Conservation (phyloP, 2,113 vertebrate species). For the Lontra canadensis region DNA sequence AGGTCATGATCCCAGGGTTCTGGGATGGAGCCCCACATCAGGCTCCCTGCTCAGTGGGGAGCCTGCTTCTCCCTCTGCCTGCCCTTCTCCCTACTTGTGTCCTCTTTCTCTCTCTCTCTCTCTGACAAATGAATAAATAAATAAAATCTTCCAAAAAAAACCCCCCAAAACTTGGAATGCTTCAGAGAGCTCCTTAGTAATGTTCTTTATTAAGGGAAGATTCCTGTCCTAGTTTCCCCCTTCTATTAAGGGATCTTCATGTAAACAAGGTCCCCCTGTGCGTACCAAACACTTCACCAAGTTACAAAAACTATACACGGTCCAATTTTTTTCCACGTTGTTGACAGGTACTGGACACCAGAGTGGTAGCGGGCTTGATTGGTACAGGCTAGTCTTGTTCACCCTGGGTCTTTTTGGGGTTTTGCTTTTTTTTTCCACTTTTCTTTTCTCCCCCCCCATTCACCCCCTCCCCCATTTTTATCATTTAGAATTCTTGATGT, state of each 20-base stretch:
- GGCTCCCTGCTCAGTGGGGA: too few relatives aligned
- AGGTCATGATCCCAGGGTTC: too few relatives aligned
- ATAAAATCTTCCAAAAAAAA: not conserved
- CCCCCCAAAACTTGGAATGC: too few relatives aligned
- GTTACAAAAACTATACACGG: not conserved
- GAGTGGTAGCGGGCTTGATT: not conserved
- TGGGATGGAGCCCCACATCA: too few relatives aligned
- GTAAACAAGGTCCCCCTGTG: not conserved
- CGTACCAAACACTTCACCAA: not conserved
- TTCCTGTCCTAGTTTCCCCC: not conserved
- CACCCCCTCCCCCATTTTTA: not conserved
- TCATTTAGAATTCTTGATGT: slow-evolving; percentile 42
- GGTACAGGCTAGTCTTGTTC: not conserved
- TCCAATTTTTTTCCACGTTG: not conserved
- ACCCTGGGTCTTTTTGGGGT: not conserved
- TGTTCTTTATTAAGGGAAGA: slow-evolving; percentile 39
- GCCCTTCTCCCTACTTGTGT: too few relatives aligned
- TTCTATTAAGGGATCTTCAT: not conserved
- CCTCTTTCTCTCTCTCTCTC: not conserved
- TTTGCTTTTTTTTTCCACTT: slow-evolving; percentile 40
- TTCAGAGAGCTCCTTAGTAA: not conserved
- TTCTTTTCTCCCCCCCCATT: not conserved
- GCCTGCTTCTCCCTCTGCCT: too few relatives aligned
- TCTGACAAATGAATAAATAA: not conserved
- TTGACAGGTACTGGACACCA: not conserved